Base-by-base conservation (phyloP, 2,888 invertebrate genomes). In the Pseudoips prasinana region DNA sequence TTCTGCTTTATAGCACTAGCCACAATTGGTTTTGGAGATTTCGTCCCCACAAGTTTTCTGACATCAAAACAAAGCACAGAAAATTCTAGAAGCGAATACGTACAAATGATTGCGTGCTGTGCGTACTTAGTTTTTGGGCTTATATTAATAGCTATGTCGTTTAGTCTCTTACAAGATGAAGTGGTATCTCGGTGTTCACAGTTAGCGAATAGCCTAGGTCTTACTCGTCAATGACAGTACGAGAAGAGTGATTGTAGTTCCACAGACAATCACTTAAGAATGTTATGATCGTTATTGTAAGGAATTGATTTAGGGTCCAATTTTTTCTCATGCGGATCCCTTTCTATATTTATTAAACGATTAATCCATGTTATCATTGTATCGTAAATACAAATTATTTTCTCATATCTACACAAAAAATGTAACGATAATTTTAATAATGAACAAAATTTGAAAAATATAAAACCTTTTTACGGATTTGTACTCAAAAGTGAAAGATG, bases 1-100 rank as follows among this genome's bases (percentile, higher is more conserved):
- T 95, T 95, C 78, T 95, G 95, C 71, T 96, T 96, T 76, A 93
- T 95, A 48, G 95, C 95, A 1, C 85, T 96, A 49, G 93, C 95
- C 0, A 96, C 96, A 1, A 95, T 96, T 40, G 95, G 95, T 20
- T 94, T 95, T 49, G 95, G 94, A 2, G 95, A 95, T 67, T 91
- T 93, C 52, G 90, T 94, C 34, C 94, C 94, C 0, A 89, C 89
- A 10, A 91, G 90, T 39, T 90, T 90, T 38, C 49, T 83, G 2
- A 82, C 83, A 6, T 72, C 84, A 2, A 89, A 88, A 65, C 85
- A 73, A 28, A 86, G 55, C 17, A 64, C 82, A 7, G 87, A 87
- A 19, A 82, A 58, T 33, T 74, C 86, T 0, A 86, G 61, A 65
- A 87, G 81, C 60, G 92, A 92, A 56, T 93, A 93, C 58, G 80